Evolutionary conservation across 2,888 invertebrate species (phyloP), one percentile per base, ranked within the genome.

Genomic region (Zootermopsis nevadensis): DNA sequence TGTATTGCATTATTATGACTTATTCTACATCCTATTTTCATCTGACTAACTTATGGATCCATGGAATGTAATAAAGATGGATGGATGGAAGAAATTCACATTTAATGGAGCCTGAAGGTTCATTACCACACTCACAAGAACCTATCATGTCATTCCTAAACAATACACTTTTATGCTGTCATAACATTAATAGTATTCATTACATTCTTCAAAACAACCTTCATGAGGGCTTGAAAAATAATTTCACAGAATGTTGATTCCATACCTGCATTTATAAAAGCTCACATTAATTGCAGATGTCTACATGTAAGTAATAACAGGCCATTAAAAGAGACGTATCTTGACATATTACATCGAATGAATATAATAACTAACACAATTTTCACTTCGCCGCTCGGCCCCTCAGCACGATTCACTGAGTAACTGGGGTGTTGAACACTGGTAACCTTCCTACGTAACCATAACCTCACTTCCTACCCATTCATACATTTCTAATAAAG

Each of bases 381-480:
- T 72, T 35, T 72, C 72, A 72, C 72, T 33, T 72, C 3, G 72
- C 72, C 33, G 35, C 30, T 72, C 72, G 22, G 72, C 72, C 72
- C 72, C 72, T 72, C 72, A 7, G 33, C 72, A 72, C 33, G 35
- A 72, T 4, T 72, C 72, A 72, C 72, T 30, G 72, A 33, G 72
- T 33, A 74, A 74, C 74, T 27, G 8, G 38, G 19, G 7, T 69
- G 60, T 74, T 0, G 7, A 33, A 27, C 15, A 80, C 6, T 35
- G 60, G 67, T 66, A 67, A 35, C 67, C 66, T 67, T 66, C 67
- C 24, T 33, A 30, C 4, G 7, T n/a, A 27, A 66, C 60, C 35
- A 80, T 80, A 80, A 80, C 80, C 80, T 80, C 80, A 33, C 35
- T 27, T n/a, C 10, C 35, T 15, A 60, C 10, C 60, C 60, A 27